Evolutionary conservation across 2,888 invertebrate genomes (phyloP), one percentile per base, ranked within the genome.

Genomic region (Ophioninae sp.): DNA sequence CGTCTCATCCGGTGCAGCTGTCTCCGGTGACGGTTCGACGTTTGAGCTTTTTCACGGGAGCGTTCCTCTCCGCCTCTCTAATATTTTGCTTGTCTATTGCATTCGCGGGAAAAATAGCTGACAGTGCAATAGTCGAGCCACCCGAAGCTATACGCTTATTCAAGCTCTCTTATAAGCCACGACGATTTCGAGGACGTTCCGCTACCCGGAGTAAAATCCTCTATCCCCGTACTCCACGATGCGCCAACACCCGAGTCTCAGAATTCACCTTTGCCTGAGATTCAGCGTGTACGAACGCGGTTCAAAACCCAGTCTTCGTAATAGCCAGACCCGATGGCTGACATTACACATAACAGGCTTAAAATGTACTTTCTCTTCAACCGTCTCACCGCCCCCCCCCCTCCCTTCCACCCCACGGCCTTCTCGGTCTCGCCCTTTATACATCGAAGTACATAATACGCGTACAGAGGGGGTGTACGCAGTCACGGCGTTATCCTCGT

Each of bases 1-100:
- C 78, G 76, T 85, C 68, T 82, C 50, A 65, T 77, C 59, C 39
- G 50, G 68, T 68, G 82, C 79, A 85, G 70, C 82, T 85, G 84
- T 84, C 79, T 79, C 79, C 70, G 50, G 59, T 76, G 76, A 77
- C 76, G 30, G 74, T 82, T 79, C 84, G 73, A 84, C 74, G 50
- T 67, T 73, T 39, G 57, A 73, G 61, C 74, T 72, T 73, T 68
- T 41, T 62, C 59, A 70, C 68, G 8, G 70, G 64, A 39, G 17
- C 30, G 20, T 62, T 56, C 67, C 37, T 70, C 67, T 67, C 39
- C 44, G 56, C 57, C 59, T 50, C 50, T 65, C 57, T 70, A 68
- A 57, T 72, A 77, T 81, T 65, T 72, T 65, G 20, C 70, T 70
- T 65, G 72, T 77, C 65, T 65, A 76, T 76, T 77, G 67, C 44